Evolutionary conservation across 2,888 invertebrate genomes (phyloP).

Genomic region (Galeruca laticollis): DNA sequence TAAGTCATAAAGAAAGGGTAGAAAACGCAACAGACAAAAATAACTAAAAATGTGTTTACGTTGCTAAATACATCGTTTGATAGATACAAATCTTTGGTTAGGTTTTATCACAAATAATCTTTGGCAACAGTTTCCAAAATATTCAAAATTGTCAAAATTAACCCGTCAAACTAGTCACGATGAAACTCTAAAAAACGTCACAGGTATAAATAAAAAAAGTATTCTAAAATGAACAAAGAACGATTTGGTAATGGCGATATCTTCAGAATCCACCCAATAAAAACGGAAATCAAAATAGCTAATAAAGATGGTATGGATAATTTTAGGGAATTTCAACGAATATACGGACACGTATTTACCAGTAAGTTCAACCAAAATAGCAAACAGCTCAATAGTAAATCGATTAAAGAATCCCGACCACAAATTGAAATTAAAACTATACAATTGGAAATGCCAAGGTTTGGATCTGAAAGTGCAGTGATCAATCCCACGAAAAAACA

Average conservation of each 20-base stretch:
- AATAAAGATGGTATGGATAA: constrained; percentile 22
- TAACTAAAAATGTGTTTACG: no score
- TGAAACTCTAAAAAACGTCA: constrained; percentile 13
- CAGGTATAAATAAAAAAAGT: not conserved
- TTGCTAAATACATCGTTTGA: no score
- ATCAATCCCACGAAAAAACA: constrained; percentile 22
- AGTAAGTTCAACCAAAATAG: not conserved
- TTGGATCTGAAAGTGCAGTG: constrained; percentile 43
- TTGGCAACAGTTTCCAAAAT: no score
- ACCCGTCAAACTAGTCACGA: not conserved
- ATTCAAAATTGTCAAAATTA: constrained; percentile 5
- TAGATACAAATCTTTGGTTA: no score
- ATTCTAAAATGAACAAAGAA: constrained; percentile 13
- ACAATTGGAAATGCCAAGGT: constrained; percentile 40
- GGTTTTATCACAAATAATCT: no score
- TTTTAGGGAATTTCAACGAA: constrained; percentile 40
- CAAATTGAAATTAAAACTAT: constrained; percentile 40
- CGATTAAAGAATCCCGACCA: constrained; percentile 16
- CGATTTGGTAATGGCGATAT: not conserved
- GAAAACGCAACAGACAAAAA: no score
- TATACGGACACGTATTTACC: constrained; percentile 32
- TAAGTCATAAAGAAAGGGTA: no score
- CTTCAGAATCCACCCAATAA: constrained; percentile 25
- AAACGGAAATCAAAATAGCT: constrained; percentile 19
- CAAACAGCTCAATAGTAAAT: not conserved